These are phyloP conservation scores for Drosophila paucipuncta DNA, from an alignment of 2,888 invertebrate genomes.

Conservation along the genomic window DNA sequence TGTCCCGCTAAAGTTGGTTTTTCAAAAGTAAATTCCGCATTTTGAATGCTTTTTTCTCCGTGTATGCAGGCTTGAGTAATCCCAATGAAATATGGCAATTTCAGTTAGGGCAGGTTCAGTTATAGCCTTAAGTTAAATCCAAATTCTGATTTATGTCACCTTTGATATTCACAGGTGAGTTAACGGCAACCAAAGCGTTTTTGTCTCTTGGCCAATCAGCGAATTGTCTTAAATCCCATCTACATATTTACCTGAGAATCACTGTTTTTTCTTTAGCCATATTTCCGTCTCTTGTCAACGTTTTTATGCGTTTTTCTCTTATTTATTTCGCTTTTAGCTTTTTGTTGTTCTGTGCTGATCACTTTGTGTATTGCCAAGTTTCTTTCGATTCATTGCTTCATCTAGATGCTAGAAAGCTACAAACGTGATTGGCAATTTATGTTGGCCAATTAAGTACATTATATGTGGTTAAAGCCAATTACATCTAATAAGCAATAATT, in stretches of 20 bases:
- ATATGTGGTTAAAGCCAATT: conserved; percentile 15
- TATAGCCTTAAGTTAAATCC: neutral
- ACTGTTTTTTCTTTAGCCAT: neutral
- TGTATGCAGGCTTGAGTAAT: neutral
- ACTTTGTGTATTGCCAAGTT: neutral
- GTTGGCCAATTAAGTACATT: conserved; percentile 10
- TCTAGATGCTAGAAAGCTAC: conserved; percentile 10
- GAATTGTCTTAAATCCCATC: conserved; percentile 2
- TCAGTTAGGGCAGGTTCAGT: conserved; percentile 35
- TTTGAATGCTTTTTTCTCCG: neutral
- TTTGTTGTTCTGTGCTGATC: too few relatives aligned
- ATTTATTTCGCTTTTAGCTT: neutral
- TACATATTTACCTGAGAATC: neutral
- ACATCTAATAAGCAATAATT: conserved; percentile 39
- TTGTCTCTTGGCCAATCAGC: conserved; percentile 12
- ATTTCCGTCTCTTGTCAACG: conserved; percentile 8
- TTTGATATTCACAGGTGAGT: conserved; percentile 3
- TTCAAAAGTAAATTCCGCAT: neutral
- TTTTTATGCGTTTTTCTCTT: conserved; percentile 1
- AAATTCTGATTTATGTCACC: neutral
- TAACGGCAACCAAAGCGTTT: neutral
- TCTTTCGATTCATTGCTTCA: conserved; percentile 13
- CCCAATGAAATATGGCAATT: neutral
- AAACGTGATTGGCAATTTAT: conserved; percentile 13
- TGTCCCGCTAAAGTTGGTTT: too few relatives aligned